Conservation (phyloP, 2,797 vertebrate species). For the Falco rusticolus region DNA sequence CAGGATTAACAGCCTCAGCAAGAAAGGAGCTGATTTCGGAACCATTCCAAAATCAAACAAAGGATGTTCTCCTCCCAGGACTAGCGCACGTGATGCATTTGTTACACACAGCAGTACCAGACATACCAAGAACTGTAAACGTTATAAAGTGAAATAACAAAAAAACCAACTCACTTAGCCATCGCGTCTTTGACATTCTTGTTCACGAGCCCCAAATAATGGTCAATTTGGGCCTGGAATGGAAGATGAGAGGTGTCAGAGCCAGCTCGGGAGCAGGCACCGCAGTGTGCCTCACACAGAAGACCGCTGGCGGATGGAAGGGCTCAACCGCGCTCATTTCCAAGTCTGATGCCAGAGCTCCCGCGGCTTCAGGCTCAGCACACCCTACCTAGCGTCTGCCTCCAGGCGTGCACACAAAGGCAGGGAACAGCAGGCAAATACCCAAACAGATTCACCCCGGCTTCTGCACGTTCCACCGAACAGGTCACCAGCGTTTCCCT, state of each 20-base stretch:
- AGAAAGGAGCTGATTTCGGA: background rate
- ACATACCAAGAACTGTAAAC: background rate
- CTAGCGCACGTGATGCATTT: fast-evolving
- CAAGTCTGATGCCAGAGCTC: background rate
- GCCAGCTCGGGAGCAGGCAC: background rate
- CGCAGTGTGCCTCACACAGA: fast-evolving
- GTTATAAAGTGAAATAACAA: background rate
- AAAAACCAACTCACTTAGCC: constrained; percentile 85
- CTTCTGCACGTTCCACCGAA: background rate
- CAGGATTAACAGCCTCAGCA: background rate
- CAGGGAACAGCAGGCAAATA: fast-evolving
- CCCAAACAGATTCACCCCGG: background rate
- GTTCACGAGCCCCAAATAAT: constrained; percentile 87
- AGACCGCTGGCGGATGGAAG: too few relatives aligned
- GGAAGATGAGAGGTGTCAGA: background rate
- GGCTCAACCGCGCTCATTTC: fast-evolving
- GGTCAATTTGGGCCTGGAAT: constrained; percentile 90
- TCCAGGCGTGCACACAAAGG: fast-evolving
- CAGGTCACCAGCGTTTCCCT: too few relatives aligned
- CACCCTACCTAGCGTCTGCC: fast-evolving
- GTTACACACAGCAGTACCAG: too few relatives aligned
- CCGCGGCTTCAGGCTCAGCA: background rate
- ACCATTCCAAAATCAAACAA: too few relatives aligned
- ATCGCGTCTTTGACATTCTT: constrained; percentile 89
- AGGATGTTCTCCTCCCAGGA: background rate